Conservation (phyloP, 2,797 vertebrate genomes). For the Natrix natrix region DNA sequence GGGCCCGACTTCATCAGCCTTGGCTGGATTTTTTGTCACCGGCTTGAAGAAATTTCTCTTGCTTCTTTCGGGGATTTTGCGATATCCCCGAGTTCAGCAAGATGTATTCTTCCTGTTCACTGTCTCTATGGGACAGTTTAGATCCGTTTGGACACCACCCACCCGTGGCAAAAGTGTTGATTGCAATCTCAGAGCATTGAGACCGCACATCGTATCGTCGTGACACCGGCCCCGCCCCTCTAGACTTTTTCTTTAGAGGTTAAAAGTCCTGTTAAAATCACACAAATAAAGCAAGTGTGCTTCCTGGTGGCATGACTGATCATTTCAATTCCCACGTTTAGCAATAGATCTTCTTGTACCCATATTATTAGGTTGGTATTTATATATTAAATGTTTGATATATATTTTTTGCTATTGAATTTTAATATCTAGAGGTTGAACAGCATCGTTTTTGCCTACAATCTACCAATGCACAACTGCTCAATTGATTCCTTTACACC, state of each 20-base stretch:
- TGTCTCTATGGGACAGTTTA: too few relatives aligned
- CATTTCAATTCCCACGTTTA: neutral
- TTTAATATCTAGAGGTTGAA: neutral
- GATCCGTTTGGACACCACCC: too few relatives aligned
- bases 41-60: too few relatives aligned
- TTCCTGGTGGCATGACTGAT: neutral
- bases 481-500: neutral
- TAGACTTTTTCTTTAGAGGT: neutral
- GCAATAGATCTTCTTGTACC: neutral
- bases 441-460: neutral
- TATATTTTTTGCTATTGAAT: neutral
- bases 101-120: too few relatives aligned
- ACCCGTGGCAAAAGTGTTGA: too few relatives aligned
- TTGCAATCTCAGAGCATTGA: too few relatives aligned
- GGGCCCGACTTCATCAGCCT: too few relatives aligned
- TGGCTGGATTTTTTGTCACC: too few relatives aligned
- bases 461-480: neutral
- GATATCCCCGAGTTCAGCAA: too few relatives aligned
- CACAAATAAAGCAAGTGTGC: neutral
- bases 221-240: too few relatives aligned
- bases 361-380: neutral
- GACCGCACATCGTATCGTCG: too few relatives aligned
- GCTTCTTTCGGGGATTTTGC: too few relatives aligned
- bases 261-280: neutral
- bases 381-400: neutral